Evolutionary conservation across 30 jellyfish, hydroid and myxozoan genomes (phyloP), one percentile per base, ranked within the genome.

Genomic region (Morbakka virulenta): DNA sequence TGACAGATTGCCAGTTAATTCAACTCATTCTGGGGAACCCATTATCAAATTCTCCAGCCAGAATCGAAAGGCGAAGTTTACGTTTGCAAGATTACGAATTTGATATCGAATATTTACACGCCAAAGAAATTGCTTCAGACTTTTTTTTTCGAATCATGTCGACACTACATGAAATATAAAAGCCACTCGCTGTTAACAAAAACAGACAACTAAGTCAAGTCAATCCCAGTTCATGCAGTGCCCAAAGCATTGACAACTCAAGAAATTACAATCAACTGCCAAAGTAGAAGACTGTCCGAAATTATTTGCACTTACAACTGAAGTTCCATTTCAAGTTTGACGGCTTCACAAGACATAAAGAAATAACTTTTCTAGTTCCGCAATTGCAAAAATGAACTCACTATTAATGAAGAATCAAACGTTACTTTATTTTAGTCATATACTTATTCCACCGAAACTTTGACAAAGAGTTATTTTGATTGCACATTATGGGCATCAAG

Each of bases 121-220:
- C 69, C n/a, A 21, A 30, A 28, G 82, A 70, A 20, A 70, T 12
- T 70, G 69, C 82, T 3, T 24, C 77, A 20, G 77, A 64, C 63
- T 64, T 64, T 64, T 28, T 64, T 9, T 64, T 22, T 28, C 77
- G 77, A n/a, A n/a, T 32, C 64, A 64, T 64, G 57, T 41, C 57
- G 17, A 17, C 17, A 9, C 13, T 41, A 41, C 17, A 6, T 41
- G 13, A 41, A 17, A 41, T 17, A 41, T 17, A 41, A 41, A 6
- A 41, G 57, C 17, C 17, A 17, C 9, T 41, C 57, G 57, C 57
- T 41, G 17, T 41, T 41, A 9, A 41, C 57, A 6, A 17, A 6
- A 41, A 17, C 57, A 3, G 68, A 65, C 25, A 32, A 57, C 11
- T 57, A 57, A 11, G 71, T 57, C 71, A 57, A 57, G 26, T 57